Conservation (phyloP, 2,113 vertebrate species). For the Bucco capensis region DNA sequence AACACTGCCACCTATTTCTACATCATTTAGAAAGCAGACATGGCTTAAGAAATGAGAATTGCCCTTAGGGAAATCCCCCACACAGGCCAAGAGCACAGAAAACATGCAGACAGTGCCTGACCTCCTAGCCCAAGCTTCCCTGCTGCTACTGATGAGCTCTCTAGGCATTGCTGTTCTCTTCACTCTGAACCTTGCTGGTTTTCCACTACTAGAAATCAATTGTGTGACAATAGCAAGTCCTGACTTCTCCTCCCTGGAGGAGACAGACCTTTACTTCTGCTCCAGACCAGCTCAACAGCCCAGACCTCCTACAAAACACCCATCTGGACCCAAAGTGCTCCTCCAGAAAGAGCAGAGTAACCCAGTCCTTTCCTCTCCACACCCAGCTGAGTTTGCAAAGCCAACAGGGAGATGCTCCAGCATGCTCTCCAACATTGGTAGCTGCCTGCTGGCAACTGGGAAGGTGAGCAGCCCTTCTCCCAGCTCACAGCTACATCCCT, state of each 20-base stretch:
- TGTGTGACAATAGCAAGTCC: background rate
- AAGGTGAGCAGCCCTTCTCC: background rate
- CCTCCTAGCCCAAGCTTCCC: background rate
- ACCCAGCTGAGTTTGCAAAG: background rate
- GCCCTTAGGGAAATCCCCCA: background rate
- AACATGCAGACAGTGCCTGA: background rate
- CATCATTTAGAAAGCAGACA: background rate
- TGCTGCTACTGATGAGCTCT: background rate
- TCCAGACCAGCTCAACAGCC: background rate
- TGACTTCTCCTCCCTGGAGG: background rate
- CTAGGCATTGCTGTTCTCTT: background rate
- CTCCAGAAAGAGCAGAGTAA: background rate
- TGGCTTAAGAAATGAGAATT: background rate
- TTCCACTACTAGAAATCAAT: background rate
- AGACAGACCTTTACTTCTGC: background rate
- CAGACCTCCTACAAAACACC: background rate
- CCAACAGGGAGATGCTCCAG: background rate
- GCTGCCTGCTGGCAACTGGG: background rate
- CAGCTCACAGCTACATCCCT: background rate
- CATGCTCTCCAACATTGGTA: background rate
- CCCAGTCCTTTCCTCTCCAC: background rate
- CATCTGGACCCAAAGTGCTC: background rate
- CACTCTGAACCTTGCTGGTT: background rate
- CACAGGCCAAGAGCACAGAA: background rate
- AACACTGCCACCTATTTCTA: background rate